Conservation (phyloP, 2,888 invertebrate species). For the Oligia fasciuncula region DNA sequence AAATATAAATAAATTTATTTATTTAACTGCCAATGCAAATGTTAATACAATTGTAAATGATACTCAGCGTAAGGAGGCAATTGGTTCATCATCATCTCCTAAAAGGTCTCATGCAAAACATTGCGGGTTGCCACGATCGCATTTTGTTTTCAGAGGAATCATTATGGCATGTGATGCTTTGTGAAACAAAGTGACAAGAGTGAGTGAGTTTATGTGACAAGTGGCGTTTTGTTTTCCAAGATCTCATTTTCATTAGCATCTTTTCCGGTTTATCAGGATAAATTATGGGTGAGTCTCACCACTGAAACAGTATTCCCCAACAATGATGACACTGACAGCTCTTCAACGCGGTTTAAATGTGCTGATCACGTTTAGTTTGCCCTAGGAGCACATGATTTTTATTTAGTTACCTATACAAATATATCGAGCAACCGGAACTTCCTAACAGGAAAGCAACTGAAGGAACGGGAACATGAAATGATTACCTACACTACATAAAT, state of each 20-base stretch:
- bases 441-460: neutral
- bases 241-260: neutral
- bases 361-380: neutral
- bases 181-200: neutral
- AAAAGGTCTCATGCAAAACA: neutral
- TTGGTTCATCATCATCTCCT: neutral
- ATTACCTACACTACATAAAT: neutral
- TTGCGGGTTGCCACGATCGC: neutral
- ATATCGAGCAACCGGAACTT: neutral
- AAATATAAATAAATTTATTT: conserved; percentile 23
- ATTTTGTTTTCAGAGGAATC: conserved; percentile 1
- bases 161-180: neutral
- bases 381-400: too few relatives aligned
- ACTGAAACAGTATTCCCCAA: neutral
- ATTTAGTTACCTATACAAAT: conserved; percentile 3
- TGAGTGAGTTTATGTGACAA: neutral
- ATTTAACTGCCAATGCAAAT: neutral
- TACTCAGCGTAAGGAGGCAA: neutral
- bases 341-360: neutral
- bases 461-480: neutral
- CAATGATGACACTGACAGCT: neutral
- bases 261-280: neutral
- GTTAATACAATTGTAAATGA: neutral
- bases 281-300: too few relatives aligned
- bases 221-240: neutral